Evolutionary conservation across 2,797 vertebrate genomes (phyloP), one percentile per base, ranked within the genome.

Genomic region (Ptychadena robeensis): DNA sequence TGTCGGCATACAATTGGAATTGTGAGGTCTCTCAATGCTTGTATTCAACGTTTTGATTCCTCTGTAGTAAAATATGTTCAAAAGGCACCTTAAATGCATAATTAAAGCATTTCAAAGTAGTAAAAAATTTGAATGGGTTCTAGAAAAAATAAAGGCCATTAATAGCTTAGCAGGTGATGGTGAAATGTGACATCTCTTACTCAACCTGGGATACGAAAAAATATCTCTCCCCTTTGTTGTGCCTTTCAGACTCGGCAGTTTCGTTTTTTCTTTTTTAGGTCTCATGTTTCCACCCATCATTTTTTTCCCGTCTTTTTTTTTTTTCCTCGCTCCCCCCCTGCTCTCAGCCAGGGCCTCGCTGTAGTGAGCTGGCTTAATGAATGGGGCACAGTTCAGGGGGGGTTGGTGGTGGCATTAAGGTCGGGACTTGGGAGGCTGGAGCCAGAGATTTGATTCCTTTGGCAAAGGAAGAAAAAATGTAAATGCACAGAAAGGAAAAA

Each of bases 371-470:
- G 76, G 78, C 88, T 85, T 90, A 87, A 92, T 93, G 92, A 94
- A 92, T 93, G 91, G 86, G 90, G 89, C 91, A 93, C 90, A 92
- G 91, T 92, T 88, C 88, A 87, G 90, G 91, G 90, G 89, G 91
- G n/a, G 57, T n/a, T n/a, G n/a, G n/a, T 48, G 12, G 89, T 65
- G 64, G 73, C 68, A 66, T 76, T 59, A 70, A 66, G 82, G 82
- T 73, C 68, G 68, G 82, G 89, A 87, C 88, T 85, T 89, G 88
- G 90, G 90, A 90, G 87, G 87, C 86, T 85, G 91, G 89, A 92
- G 92, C 91, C 90, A 88, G 88, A 85, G 87, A 90, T 89, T 92
- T 92, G 90, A 93, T 94, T 94, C 94, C 93, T 90, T 92, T 94
- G 92, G 93, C 92, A 92, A 86, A 88, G 89, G 92, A 91, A 91